Evolutionary conservation across 2,113 vertebrate species (phyloP).

Genomic region (Microcebus jonahi): DNA sequence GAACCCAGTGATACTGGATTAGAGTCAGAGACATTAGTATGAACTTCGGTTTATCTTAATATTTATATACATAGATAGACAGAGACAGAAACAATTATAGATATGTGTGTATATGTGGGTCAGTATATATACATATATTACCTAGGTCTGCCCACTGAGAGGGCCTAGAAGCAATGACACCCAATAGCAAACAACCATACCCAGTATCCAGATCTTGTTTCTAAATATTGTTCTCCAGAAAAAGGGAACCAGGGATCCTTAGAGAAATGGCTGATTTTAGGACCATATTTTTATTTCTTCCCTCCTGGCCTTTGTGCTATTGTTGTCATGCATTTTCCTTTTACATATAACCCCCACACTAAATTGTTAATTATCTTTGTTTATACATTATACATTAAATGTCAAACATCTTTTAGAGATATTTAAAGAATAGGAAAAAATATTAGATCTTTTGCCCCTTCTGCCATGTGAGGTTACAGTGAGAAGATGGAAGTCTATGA

Average conservation of each 20-base stretch:
- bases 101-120: neutral
- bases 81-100: neutral
- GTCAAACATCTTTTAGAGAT: neutral
- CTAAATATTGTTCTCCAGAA: neutral
- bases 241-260: neutral
- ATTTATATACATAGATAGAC: neutral
- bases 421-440: slow-evolving; percentile 16
- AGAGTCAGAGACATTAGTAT: neutral
- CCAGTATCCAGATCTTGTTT: neutral
- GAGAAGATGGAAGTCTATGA: neutral
- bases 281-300: neutral
- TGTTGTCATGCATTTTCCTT: neutral
- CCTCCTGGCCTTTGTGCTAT: neutral
- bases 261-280: neutral
- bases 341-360: neutral
- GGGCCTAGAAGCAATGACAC: neutral
- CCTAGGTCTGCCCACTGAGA: neutral
- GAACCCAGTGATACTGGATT: neutral
- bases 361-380: neutral
- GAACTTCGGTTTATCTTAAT: neutral
- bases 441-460: neutral
- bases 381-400: neutral
- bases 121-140: neutral
- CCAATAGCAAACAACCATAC: neutral
- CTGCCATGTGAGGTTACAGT: neutral